phyloP scores from a whole-genome alignment of 2,888 invertebrate genomes.

The Perizoma flavofasciatum region DNA sequence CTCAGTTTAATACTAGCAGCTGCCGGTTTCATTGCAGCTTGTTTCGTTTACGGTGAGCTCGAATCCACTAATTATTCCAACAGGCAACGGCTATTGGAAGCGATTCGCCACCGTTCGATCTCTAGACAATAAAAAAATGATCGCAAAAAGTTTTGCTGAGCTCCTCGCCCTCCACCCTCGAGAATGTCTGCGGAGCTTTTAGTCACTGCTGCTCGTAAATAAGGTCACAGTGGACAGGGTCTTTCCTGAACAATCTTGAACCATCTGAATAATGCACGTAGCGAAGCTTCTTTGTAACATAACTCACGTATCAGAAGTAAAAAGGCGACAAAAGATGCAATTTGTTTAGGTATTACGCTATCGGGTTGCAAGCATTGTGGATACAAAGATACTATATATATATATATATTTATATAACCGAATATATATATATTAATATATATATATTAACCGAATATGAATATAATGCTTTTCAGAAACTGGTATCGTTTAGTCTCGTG shows the following conservation, averaged over 20 bases:
- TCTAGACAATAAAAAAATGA: slow-evolving; percentile 55
- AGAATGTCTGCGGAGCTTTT: slow-evolving; percentile 51
- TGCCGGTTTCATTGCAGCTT: slow-evolving; percentile 37
- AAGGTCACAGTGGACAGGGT: slow-evolving; percentile 41
- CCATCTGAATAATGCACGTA: slow-evolving; percentile 58
- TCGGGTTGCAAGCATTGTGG: slow-evolving; percentile 57
- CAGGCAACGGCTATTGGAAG: slow-evolving; percentile 53
- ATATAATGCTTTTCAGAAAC: no score
- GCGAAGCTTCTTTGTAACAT: slow-evolving; percentile 57
- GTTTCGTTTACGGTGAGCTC: slow-evolving; percentile 49
- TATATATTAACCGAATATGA: slow-evolving; percentile 36
- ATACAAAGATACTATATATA: slow-evolving; percentile 45
- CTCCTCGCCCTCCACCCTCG: slow-evolving; percentile 40
- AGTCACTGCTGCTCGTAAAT: slow-evolving; percentile 35
- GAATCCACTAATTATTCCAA: slow-evolving; percentile 61
- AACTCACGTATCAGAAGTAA: slow-evolving; percentile 70
- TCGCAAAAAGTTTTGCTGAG: slow-evolving; percentile 47
- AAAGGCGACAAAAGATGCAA: slow-evolving; percentile 68
- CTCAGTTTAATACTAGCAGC: slow-evolving; percentile 22
- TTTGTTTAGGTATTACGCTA: slow-evolving; percentile 79
- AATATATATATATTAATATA: no score
- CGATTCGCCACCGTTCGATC: slow-evolving; percentile 49
- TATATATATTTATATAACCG: no score
- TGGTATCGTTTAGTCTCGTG: no score
- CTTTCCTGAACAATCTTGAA: slow-evolving; percentile 43